A percentile compares a stretch with the other conserved stretches of the same genome.
These are phyloP conservation scores for Tetheella fluctuosa DNA, from an alignment of 2,888 invertebrate species.

Conservation along the genomic window DNA sequence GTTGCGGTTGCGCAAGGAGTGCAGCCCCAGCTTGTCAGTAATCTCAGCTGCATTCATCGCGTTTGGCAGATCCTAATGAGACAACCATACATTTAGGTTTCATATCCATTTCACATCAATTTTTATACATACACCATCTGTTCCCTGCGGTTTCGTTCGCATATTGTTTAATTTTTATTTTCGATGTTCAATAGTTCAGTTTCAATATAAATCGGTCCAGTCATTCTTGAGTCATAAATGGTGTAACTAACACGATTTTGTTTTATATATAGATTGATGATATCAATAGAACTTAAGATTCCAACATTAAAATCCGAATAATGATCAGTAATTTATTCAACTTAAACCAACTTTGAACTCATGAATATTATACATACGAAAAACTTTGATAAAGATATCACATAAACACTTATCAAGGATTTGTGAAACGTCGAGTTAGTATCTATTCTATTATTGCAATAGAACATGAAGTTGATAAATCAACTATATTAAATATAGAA, in stretches of 20 bases:
- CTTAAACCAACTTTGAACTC: neutral
- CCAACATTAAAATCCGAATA: neutral
- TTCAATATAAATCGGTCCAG: too few species aligned
- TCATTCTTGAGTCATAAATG: too few species aligned
- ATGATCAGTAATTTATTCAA: neutral
- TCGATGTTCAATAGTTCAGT: too few species aligned
- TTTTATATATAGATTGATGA: too few species aligned
- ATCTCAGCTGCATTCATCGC: conserved; percentile 99
- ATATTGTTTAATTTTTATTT: too few species aligned
- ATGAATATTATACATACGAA: neutral
- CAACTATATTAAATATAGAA: too few species aligned
- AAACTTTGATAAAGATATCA: neutral
- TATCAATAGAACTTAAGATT: neutral
- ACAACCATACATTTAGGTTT: conserved; percentile 34
- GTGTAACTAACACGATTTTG: too few species aligned
- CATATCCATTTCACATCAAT: too few species aligned
- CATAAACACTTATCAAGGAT: neutral
- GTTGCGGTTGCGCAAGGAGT: conserved; percentile 98
- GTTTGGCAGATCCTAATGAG: conserved; percentile 97
- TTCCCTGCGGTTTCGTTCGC: too few species aligned
- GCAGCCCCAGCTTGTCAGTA: conserved; percentile 99
- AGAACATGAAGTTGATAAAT: neutral
- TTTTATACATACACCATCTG: too few species aligned
- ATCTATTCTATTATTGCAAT: too few species aligned
- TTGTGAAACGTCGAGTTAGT: neutral